Evolutionary conservation across 2,113 vertebrate species (phyloP).

Genomic region (Sialia sialis): DNA sequence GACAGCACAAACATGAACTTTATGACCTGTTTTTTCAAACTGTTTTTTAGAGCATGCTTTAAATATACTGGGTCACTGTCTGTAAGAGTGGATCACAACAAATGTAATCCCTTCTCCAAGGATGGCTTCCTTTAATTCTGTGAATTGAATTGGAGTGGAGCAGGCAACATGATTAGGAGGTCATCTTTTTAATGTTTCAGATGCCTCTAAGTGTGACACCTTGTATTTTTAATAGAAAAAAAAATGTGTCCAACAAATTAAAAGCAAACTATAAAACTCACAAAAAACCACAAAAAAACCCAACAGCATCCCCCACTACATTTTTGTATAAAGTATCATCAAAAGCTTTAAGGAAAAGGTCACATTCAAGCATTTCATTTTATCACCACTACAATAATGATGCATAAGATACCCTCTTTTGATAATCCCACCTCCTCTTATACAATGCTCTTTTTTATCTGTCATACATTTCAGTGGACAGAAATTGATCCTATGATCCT

Average conservation of each 20-base stretch:
- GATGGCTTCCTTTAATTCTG: not conserved
- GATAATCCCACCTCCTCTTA: not conserved
- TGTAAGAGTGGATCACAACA: not conserved
- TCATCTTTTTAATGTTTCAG: not conserved
- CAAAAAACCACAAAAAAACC: fast-evolving
- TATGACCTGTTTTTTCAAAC: slow-evolving; percentile 31
- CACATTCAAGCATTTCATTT: not conserved
- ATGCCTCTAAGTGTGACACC: not conserved
- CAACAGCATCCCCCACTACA: fast-evolving
- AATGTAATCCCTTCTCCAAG: not conserved
- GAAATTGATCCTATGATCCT: not conserved
- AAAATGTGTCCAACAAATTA: not conserved
- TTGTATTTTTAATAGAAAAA: not conserved
- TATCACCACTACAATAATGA: not conserved
- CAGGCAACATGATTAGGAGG: not conserved
- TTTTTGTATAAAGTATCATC: not conserved
- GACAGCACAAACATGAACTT: slow-evolving; percentile 43
- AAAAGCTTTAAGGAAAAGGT: not conserved
- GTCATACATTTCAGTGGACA: not conserved
- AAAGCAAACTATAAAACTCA: not conserved
- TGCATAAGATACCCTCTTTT: not conserved
- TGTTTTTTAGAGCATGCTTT: not conserved
- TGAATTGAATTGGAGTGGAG: not conserved
- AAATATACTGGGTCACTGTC: not conserved
- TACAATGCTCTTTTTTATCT: not conserved